A percentile compares a stretch with the other conserved stretches of the same genome.
Conservation (phyloP, 2,888 invertebrate genomes). For the Caenorhabditis imperialis region DNA sequence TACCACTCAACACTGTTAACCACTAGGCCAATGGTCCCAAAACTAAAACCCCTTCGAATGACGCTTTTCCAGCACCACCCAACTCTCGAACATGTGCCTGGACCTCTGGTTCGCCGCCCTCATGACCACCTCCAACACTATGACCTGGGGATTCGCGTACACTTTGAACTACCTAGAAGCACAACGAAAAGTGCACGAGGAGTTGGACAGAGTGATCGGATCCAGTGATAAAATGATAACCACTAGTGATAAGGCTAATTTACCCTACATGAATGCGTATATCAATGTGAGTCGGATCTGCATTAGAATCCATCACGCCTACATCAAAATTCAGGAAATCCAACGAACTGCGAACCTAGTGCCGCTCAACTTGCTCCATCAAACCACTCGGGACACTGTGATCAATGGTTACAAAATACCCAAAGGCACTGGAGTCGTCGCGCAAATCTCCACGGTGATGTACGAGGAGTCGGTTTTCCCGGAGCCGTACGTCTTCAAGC, state of each 20-base stretch:
- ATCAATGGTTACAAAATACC: conserved; percentile 40
- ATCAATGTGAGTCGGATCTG: conserved; percentile 55
- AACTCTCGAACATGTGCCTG: conserved; percentile 50
- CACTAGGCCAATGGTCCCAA: too few species aligned
- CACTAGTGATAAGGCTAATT: conserved; percentile 49
- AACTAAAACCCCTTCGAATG: too few species aligned
- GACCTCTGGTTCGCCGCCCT: conserved; percentile 56
- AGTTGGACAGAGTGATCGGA: conserved; percentile 62
- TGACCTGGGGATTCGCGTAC: conserved; percentile 50
- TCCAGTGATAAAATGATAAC: conserved; percentile 50
- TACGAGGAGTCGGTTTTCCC: conserved; percentile 61
- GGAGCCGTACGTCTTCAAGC: conserved; percentile 66
- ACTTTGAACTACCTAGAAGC: conserved; percentile 43
- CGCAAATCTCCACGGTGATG: conserved; percentile 52
- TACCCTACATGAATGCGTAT: conserved; percentile 54
- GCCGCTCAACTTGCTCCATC: conserved; percentile 50
- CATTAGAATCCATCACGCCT: too few species aligned
- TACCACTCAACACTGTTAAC: too few species aligned
- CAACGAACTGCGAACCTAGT: conserved; percentile 55
- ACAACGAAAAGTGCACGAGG: conserved; percentile 59
- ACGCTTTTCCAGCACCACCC: conserved; percentile 30
- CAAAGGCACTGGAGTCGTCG: conserved; percentile 51
- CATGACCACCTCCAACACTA: conserved; percentile 50
- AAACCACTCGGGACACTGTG: conserved; percentile 40
- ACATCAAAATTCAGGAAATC: conserved; percentile 48